phyloP scores from a whole-genome alignment of 1,140 invertebrate species.

The Orchesella cincta region DNA sequence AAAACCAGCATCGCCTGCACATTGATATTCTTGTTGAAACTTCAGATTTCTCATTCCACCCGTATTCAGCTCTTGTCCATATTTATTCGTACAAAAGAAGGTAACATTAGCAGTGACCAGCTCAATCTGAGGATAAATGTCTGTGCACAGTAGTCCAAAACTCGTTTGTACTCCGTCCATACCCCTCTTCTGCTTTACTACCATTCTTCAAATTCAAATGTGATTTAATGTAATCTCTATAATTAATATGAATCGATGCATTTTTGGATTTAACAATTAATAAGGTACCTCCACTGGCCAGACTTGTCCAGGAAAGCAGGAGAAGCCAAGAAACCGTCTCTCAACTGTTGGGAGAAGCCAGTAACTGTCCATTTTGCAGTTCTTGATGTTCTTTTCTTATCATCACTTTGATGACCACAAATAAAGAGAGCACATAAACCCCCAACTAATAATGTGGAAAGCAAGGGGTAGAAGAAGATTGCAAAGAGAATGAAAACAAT shows the following conservation, averaged over 20 bases:
- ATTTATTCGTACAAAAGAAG: neutral
- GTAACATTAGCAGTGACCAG: neutral
- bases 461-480: constrained; percentile 1
- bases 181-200: constrained; percentile 21
- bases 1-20: constrained; percentile 28
- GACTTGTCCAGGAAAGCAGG: constrained; percentile 5
- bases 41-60: neutral
- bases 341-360: neutral
- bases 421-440: neutral
- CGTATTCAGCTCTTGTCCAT: neutral
- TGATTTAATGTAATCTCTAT: neutral
- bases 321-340: neutral
- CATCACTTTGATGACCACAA: neutral
- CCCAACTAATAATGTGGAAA: neutral
- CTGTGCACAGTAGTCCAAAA: constrained; percentile 26
- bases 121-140: neutral
- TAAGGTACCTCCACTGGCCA: constrained; percentile 19
- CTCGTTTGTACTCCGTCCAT: constrained; percentile 34
- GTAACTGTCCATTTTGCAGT: constrained; percentile 2
- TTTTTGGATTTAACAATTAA: neutral
- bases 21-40: constrained; percentile 19
- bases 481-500: neutral
- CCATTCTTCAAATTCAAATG: no score
- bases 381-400: neutral
- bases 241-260: neutral